These are phyloP conservation scores for Scaptomyza pallida DNA, from an alignment of 1,140 invertebrate species.

Conservation along the genomic window DNA sequence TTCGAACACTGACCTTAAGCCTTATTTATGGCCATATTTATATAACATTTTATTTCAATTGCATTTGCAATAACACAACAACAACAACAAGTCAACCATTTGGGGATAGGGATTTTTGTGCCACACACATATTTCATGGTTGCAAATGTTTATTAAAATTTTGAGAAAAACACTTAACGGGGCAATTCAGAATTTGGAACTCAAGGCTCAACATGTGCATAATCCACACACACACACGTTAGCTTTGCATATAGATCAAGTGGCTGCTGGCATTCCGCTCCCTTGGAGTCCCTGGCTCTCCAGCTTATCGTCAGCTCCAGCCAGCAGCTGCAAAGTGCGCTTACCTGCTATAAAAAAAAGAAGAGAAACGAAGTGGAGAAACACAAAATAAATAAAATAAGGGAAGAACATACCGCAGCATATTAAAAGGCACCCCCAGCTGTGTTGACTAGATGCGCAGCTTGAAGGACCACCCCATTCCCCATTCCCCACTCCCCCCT, in stretches of 20 bases:
- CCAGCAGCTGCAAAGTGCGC: constrained; percentile 67
- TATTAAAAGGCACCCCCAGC: constrained; percentile 71
- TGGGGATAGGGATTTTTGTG: neutral
- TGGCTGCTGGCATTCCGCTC: constrained; percentile 29
- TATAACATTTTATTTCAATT: constrained; percentile 31
- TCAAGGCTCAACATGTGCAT: constrained; percentile 69
- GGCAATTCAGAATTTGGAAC: constrained; percentile 31
- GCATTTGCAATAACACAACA: constrained; percentile 2
- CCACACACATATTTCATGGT: constrained; percentile 59
- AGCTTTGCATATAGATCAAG: constrained; percentile 62
- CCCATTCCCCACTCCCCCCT: neutral
- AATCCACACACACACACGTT: constrained; percentile 44
- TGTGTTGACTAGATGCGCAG: constrained; percentile 52
- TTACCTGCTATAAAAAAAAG: constrained; percentile 38
- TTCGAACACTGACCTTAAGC: constrained; percentile 1
- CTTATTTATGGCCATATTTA: constrained; percentile 31
- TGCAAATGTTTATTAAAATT: constrained; percentile 66
- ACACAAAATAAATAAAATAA: constrained; percentile 25
- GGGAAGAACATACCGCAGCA: constrained; percentile 64
- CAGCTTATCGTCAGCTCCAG: constrained; percentile 59
- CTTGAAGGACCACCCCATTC: neutral
- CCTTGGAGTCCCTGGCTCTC: constrained; percentile 21
- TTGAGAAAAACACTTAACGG: constrained; percentile 48
- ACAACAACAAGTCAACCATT: constrained; percentile 11
- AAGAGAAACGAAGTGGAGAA: too few species aligned